Conservation (phyloP, 2,888 invertebrate genomes). For the Eristalis intricaria region DNA sequence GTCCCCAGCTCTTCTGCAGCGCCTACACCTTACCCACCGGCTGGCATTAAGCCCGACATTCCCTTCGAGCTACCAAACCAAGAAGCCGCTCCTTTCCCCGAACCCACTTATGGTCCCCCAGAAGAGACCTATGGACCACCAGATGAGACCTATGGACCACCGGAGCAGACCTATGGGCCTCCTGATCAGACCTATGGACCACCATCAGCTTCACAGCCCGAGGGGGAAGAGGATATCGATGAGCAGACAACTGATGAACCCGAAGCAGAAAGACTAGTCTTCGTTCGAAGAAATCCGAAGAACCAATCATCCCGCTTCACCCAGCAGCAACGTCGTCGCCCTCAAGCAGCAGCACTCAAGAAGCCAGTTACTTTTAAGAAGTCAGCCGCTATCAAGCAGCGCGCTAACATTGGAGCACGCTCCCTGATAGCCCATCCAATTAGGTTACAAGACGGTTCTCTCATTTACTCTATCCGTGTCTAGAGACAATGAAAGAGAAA, state of each 20-base stretch:
- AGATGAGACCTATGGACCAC: conserved; percentile 34
- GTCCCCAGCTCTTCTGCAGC: conserved; percentile 31
- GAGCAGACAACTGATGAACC: conserved; percentile 57
- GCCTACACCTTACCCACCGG: conserved; percentile 54
- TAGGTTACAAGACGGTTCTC: conserved; percentile 53
- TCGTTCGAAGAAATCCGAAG: conserved; percentile 9
- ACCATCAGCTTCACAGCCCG: conserved; percentile 19
- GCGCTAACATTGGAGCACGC: conserved; percentile 23
- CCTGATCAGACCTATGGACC: conserved; percentile 31
- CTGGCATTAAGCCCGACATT: conserved; percentile 55
- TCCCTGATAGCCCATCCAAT: conserved; percentile 31
- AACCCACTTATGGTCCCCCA: background rate
- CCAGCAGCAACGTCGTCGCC: background rate
- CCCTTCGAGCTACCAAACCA: conserved; percentile 64
- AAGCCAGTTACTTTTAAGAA: conserved; percentile 16
- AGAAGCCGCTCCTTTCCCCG: conserved; percentile 34
- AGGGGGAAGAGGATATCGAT: conserved; percentile 13
- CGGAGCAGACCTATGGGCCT: background rate
- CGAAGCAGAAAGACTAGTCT: conserved; percentile 48
- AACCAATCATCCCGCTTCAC: conserved; percentile 19
- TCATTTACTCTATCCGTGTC: conserved; percentile 54
- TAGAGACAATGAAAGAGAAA: conserved; percentile 30
- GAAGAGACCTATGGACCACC: conserved; percentile 32
- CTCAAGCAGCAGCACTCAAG: conserved; percentile 23
- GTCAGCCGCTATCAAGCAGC: conserved; percentile 31